Evolutionary conservation across 2,888 invertebrate genomes (phyloP).

Genomic region (Ichneumoninae sp.): DNA sequence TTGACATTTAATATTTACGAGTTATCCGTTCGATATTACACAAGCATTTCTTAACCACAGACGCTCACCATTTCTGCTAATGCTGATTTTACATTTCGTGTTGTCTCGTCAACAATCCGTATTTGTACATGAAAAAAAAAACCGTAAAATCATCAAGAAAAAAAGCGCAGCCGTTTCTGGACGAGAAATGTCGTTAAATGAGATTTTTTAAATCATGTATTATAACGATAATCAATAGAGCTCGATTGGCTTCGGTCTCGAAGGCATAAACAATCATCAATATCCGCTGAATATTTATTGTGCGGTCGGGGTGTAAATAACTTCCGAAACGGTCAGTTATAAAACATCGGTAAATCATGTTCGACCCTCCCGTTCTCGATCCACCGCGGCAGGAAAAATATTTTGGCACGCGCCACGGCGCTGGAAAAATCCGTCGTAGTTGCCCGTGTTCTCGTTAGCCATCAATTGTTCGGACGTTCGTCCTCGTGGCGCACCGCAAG

Average conservation of each 20-base stretch:
- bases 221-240: conserved; percentile 40
- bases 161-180: too few relatives aligned
- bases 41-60: too few relatives aligned
- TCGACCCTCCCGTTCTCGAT: conserved; percentile 45
- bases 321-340: conserved; percentile 50
- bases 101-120: too few relatives aligned
- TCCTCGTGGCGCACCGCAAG: conserved; percentile 19
- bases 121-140: too few relatives aligned
- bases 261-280: conserved; percentile 51
- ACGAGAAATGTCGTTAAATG: too few relatives aligned
- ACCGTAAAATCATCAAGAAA: too few relatives aligned
- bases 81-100: too few relatives aligned
- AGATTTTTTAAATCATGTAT: not conserved
- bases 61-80: too few relatives aligned
- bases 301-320: conserved; percentile 43
- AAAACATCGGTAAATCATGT: conserved; percentile 56
- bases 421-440: conserved; percentile 39
- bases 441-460: conserved; percentile 72
- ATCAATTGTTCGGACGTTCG: conserved; percentile 72
- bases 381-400: conserved; percentile 60
- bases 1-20: too few relatives aligned
- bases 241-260: conserved; percentile 10
- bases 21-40: too few relatives aligned
- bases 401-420: conserved; percentile 71
- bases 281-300: conserved; percentile 42